Base-by-base conservation (phyloP, 2,888 invertebrate species). In the Hemithea aestivaria region DNA sequence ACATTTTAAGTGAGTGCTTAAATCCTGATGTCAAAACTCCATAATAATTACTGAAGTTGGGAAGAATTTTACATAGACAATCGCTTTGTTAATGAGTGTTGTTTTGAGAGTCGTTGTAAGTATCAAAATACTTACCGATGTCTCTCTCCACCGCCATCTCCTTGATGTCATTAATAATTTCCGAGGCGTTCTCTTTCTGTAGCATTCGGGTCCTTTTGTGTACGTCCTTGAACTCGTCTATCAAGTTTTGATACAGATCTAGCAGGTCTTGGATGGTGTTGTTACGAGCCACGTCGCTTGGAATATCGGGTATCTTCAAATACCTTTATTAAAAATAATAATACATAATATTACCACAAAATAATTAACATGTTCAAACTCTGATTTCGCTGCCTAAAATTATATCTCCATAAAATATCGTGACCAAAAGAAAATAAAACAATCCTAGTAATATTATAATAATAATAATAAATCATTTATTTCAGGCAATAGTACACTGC, bases 101-200 rank as follows among this genome's bases (percentile, higher is more conserved):
- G 78, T 55, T 91, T 90, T 31, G 31, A 20, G 40, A 46, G 42
- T 46, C 36, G 42, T 45, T 45, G 39, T 32, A 42, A 44, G 37
- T 38, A 16, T 16, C 16, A 16, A 39, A 48, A 49, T 37, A 87
- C 67, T 90, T 69, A 67, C 95, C 90, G 56, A 94, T 93, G 57
- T 94, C 94, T 66, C 92, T 91, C 69, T 97, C 96, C 35, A 93
- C 91, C 49, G 95, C 94, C 94, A 96, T 96, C 46, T 94, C 92
- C 55, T 92, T 91, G 33, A 96, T 91, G 67, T 96, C 96, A 51
- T 92, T 91, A 53, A 94, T 91, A 41, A 97, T 90, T 80, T 96
- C 96, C 1, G 91, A 88, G n/a, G 93, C 91, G 62, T 92, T 91
- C 16, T 90, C 87, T 51, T 87, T 90, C 53, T 89, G 89, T 34